Evolutionary conservation across 2,113 vertebrate species (phyloP).

Genomic region (Nymphicus hollandicus): DNA sequence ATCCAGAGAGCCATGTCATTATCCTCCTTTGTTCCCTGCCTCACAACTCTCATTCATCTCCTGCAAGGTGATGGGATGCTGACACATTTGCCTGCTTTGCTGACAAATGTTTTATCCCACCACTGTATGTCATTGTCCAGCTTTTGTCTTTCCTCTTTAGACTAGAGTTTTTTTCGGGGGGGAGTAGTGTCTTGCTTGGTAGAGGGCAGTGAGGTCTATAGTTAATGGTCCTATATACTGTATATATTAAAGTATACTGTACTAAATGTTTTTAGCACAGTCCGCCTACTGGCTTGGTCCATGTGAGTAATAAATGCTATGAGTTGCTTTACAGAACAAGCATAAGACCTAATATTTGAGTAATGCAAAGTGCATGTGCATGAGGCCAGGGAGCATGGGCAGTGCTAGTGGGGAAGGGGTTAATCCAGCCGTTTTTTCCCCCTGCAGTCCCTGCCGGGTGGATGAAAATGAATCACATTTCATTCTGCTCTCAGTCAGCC

Average conservation of each 20-base stretch:
- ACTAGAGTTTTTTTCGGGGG: background rate
- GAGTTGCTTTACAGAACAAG: background rate
- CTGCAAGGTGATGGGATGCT: background rate
- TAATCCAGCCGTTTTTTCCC: conserved; percentile 13
- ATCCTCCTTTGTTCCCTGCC: background rate
- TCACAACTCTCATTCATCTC: background rate
- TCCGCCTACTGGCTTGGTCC: background rate
- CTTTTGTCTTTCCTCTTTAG: background rate
- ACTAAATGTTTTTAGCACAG: background rate
- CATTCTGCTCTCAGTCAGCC: conserved; percentile 70
- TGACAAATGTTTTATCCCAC: background rate
- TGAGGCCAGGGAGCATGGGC: background rate
- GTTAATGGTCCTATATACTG: background rate
- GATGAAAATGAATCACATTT: conserved; percentile 76
- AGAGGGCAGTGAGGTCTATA: background rate
- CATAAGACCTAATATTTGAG: background rate
- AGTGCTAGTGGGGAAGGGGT: conserved; percentile 6
- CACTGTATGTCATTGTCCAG: background rate
- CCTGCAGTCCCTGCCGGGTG: conserved; percentile 43
- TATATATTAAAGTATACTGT: background rate
- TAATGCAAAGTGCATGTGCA: background rate
- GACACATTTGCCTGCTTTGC: background rate
- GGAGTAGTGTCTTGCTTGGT: background rate
- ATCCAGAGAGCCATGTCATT: background rate
- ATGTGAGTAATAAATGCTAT: background rate